Evolutionary conservation across 2,888 invertebrate genomes (phyloP), one percentile per base, ranked within the genome.

Genomic region (Phalera bucephala): DNA sequence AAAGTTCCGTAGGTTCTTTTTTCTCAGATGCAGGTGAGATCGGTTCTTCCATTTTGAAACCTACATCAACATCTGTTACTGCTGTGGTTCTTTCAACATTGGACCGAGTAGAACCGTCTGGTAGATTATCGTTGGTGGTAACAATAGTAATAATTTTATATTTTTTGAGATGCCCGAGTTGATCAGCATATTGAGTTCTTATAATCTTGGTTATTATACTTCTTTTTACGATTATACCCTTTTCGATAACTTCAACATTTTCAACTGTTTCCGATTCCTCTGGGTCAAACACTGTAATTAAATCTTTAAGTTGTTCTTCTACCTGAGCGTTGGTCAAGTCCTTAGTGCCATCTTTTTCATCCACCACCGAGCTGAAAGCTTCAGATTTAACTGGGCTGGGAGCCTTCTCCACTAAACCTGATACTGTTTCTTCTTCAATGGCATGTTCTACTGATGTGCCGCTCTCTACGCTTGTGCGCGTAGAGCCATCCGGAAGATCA

Each of bases 1-100:
- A 3, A 3, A 5, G 5, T 3, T 3, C 5, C 3, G 3, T 5
- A 3, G 17, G 17, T 17, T 17, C 17, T 17, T 17, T 5, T 3
- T 17, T 17, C 17, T 17, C 17, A 17, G 3, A 3, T 17, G 17
- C 17, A 17, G 17, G 3, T 17, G 3, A 5, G 17, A 17, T 17
- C 17, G 17, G 3, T 3, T 17, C 17, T 17, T 17, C 17, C 2
- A n/a, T 5, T 26, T 26, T 26, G 13, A 26, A 26, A 2, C 27
- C 32, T n/a, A 37, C 34, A 1, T 27, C 41, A 1, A 52, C 32
- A 30, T 64, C 55, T 17, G 42, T 49, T 11, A 66, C 34, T 6
- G 27, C 42, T 3, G 45, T 44, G 10, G 45, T 48, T 3, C 54
- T 57, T 13, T 48, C 41, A 13, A 48, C 35, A 12, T 45, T 41